Percentiles rank a stretch among this genome's conserved stretches.
Conservation (phyloP, 2,797 vertebrate genomes). For the Lepus oiostolus region DNA sequence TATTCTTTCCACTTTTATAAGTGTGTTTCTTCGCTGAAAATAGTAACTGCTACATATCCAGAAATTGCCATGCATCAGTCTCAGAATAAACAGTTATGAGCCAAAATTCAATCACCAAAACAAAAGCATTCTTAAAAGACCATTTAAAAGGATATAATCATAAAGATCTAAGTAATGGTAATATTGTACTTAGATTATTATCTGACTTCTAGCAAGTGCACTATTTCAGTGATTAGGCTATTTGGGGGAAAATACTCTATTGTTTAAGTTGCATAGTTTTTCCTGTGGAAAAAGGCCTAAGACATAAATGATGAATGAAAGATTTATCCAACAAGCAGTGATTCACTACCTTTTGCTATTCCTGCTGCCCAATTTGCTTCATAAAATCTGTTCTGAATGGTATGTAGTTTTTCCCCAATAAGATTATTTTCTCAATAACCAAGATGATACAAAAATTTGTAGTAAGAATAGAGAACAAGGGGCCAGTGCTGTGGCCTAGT, state of each 20-base stretch:
- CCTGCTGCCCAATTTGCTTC: constrained; percentile 16
- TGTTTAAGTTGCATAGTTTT: background rate
- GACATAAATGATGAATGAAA: constrained; percentile 31
- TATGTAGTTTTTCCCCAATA: background rate
- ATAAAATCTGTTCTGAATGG: constrained; percentile 43
- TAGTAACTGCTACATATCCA: constrained; percentile 42
- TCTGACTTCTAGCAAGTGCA: background rate
- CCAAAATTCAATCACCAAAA: constrained; percentile 34
- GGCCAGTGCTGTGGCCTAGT: no score
- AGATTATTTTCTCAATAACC: constrained; percentile 55
- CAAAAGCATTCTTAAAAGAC: constrained; percentile 6
- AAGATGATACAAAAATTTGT: constrained; percentile 44
- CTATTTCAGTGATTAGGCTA: constrained; percentile 39
- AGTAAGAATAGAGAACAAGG: no score
- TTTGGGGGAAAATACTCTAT: background rate
- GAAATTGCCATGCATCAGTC: background rate
- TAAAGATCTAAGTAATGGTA: constrained; percentile 28
- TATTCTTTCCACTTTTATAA: constrained; percentile 57
- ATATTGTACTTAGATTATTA: constrained; percentile 24
- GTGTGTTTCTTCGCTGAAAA: constrained; percentile 56
- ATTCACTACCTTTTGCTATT: constrained; percentile 27
- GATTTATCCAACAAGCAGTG: constrained; percentile 4
- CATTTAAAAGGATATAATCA: constrained; percentile 27
- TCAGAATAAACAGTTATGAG: constrained; percentile 46
- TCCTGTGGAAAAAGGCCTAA: background rate